Evolutionary conservation across 2,113 vertebrate genomes (phyloP), one percentile per base, ranked within the genome.

Genomic region (Zingel zingel): DNA sequence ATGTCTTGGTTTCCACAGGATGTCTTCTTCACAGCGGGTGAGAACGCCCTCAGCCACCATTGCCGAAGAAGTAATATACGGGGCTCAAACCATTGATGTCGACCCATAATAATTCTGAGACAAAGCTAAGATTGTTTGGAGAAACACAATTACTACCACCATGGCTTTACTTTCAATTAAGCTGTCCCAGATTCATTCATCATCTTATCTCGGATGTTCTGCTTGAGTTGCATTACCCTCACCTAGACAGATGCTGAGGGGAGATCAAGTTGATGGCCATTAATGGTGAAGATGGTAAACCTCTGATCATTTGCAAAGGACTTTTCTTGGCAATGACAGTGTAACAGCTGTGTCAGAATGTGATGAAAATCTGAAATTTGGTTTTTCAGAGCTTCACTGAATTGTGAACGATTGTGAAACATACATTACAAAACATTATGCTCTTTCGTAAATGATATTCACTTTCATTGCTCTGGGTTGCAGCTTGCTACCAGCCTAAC

Each of bases 21-120:
- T 74, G 83, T 90, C 82, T 84, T 73, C 70, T 76, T 86, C 83
- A 83, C 90, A 93, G 93, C 75, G 74, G 80, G 92, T 91, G 89
- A 93, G 85, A 87, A 84, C 84, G 43, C 95, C 94, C 92, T 79
- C 89, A 95, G 88, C 92, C 90, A 86, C 89, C 86, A 89, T 90
- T 68, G 50, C 77, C 11, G 19, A 67, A 72, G 64, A 79, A 83
- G 72, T 91, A 91, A 92, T 91, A 47, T 79, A 87, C 88, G 89
- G 85, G 65, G 73, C 9, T 80, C 64, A 45, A 83, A 21, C 71
- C 89, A 87, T 90, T 94, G 89, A 93, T 87, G 92, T 93, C 57
- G 77, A 74, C 81, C 63, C 87, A 80, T 86, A 92, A 89, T 92
- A 84, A 87, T 81, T 77, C 70, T 19, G 21, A 48, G 59, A 89